Evolutionary conservation across 2,888 invertebrate species (phyloP).

Genomic region (Machimus atricapillus): DNA sequence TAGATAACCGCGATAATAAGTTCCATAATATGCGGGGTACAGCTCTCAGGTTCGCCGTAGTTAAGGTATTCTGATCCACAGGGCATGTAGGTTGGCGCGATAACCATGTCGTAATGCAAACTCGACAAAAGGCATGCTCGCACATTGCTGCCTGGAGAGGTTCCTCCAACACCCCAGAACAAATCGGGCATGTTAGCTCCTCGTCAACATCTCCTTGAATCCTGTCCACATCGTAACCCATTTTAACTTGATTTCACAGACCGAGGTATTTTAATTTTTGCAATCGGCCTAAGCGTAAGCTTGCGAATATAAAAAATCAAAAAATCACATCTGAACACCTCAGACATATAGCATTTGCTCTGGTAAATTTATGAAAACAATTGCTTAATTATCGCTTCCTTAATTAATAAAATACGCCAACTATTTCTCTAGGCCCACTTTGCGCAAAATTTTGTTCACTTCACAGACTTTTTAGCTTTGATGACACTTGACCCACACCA

Average conservation of each 20-base stretch:
- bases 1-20: slow-evolving; percentile 86
- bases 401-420: neutral
- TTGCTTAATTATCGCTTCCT: neutral
- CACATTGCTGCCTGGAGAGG: slow-evolving; percentile 95
- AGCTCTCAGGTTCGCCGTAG: slow-evolving; percentile 86
- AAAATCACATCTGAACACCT: neutral
- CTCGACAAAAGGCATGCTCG: slow-evolving; percentile 95
- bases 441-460: neutral
- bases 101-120: slow-evolving; percentile 95
- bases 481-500: neutral
- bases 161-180: slow-evolving; percentile 93
- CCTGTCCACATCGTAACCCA: slow-evolving; percentile 94
- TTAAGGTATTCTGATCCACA: slow-evolving; percentile 89
- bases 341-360: neutral
- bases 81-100: slow-evolving; percentile 93
- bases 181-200: slow-evolving; percentile 95
- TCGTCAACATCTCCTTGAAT: slow-evolving; percentile 97
- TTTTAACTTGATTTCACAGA: slow-evolving; percentile 56
- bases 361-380: too few species aligned
- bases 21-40: slow-evolving; percentile 94
- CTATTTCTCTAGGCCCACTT: neutral
- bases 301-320: neutral
- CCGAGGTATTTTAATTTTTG: neutral
- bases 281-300: neutral
- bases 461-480: neutral